Evolutionary conservation across 2,797 vertebrate genomes (phyloP), one percentile per base, ranked within the genome.

Genomic region (Danionella dracula): DNA sequence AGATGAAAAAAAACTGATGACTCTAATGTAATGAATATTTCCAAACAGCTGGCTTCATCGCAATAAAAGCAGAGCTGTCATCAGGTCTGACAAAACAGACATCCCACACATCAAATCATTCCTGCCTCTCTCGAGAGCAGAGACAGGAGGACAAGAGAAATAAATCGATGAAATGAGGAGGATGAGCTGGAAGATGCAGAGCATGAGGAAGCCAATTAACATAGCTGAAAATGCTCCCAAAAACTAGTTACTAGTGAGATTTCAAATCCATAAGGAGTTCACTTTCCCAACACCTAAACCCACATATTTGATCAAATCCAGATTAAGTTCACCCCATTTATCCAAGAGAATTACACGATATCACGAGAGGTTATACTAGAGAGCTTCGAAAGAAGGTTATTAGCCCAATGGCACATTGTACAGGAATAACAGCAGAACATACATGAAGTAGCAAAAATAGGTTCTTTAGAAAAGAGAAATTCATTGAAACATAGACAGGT

Each of bases 281-380:
- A 49, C 31, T 51, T 32, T 27, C 63, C 42, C 45, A 27, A 51
- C 61, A 66, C 21, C 55, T 59, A 62, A 56, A 57, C 53, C n/a
- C 55, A 61, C 56, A 63, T 66, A 76, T 74, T 77, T 77, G 63
- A 81, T 78, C 66, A 81, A 74, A 78, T 70, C 55, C 56, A 74
- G 71, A 81, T 77, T 75, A 73, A 71, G 71, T 69, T 58, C 62
- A 73, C 76, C 67, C 70, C 70, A 73, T 66, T 79, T 73, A 68
- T 65, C 71, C 32, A 41, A 56, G 61, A 37, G 70, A 73, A 78
- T 66, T 56, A 69, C 71, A 57, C 67, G 50, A 62, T 69, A 73
- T 65, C 61, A 68, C 64, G 23, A 41, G 50, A 66, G 62, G 66
- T 76, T 75, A 57, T 73, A 74, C 76, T 70, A 79, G 66, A 48